Evolutionary conservation across 1,140 invertebrate species (phyloP).

Genomic region (Drosophila nebulosa): DNA sequence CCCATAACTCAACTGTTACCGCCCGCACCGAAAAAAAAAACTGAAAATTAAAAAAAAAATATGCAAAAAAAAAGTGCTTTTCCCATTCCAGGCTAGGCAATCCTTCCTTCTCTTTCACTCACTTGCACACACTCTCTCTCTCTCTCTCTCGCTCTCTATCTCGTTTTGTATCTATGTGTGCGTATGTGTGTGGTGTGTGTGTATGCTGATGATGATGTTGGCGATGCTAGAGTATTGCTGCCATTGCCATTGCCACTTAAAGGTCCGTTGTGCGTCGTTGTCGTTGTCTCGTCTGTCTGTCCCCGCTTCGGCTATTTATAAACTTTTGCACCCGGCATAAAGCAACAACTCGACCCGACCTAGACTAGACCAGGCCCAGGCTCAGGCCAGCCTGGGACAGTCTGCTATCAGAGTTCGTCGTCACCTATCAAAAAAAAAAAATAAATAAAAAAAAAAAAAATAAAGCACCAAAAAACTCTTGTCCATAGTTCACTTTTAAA

Average conservation of each 20-base stretch:
- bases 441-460: not conserved
- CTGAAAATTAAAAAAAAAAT: conserved; percentile 1
- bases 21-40: not conserved
- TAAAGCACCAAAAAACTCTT: too few relatives aligned
- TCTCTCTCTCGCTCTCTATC: not conserved
- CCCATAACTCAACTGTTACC: conserved; percentile 43
- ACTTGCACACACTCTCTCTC: not conserved
- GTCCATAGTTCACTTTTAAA: not conserved
- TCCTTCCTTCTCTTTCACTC: not conserved
- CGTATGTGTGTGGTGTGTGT: not conserved
- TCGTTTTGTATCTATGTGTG: too few relatives aligned
- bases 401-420: conserved; percentile 6
- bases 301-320: conserved; percentile 15
- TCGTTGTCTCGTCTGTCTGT: not conserved
- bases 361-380: conserved; percentile 2
- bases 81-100: not conserved
- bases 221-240: not conserved
- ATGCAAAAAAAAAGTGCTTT: not conserved
- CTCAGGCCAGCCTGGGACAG: not conserved
- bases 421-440: not conserved
- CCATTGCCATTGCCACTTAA: conserved; percentile 32
- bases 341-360: conserved; percentile 8
- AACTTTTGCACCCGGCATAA: conserved; percentile 9
- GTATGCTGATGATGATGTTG: conserved; percentile 1
- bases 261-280: conserved; percentile 27